A percentile compares a stretch with the other conserved stretches of the same genome.
Evolutionary conservation across 1,140 invertebrate species (phyloP).

Genomic region (Ditylenchus dipsaci): DNA sequence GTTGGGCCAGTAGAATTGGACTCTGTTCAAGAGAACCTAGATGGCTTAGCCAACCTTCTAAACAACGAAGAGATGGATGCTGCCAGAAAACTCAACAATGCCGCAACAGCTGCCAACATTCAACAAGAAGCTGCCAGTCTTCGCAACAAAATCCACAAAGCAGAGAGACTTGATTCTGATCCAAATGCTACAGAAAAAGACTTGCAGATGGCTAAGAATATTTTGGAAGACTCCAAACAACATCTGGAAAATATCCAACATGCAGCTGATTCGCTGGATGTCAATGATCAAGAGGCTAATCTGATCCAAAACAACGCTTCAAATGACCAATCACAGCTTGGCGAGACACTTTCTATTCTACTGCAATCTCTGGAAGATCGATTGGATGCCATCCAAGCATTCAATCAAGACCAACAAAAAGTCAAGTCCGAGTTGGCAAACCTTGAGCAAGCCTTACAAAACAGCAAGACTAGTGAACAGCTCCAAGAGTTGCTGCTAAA

Average conservation of each 20-base stretch:
- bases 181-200: conserved; percentile 12
- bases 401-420: not conserved
- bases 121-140: not conserved
- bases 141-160: conserved; percentile 5
- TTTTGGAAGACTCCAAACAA: conserved; percentile 27
- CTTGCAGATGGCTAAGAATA: conserved; percentile 14
- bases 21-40: not conserved
- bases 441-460: not conserved
- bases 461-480: not conserved
- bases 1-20: not conserved
- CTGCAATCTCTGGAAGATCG: conserved; percentile 35
- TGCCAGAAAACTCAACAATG: not conserved
- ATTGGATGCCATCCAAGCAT: conserved; percentile 22
- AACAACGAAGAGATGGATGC: not conserved
- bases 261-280: conserved; percentile 35
- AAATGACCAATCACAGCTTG: not conserved
- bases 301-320: conserved; percentile 5
- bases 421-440: not conserved
- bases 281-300: not conserved
- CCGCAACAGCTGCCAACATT: not conserved
- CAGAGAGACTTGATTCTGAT: conserved; percentile 17
- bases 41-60: not conserved
- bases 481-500: not conserved
- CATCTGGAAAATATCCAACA: conserved; percentile 31
- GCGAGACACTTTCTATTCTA: conserved; percentile 4